Evolutionary conservation across 1,140 invertebrate species (phyloP), one percentile per base, ranked within the genome.

Genomic region (Saxidomus purpurata): DNA sequence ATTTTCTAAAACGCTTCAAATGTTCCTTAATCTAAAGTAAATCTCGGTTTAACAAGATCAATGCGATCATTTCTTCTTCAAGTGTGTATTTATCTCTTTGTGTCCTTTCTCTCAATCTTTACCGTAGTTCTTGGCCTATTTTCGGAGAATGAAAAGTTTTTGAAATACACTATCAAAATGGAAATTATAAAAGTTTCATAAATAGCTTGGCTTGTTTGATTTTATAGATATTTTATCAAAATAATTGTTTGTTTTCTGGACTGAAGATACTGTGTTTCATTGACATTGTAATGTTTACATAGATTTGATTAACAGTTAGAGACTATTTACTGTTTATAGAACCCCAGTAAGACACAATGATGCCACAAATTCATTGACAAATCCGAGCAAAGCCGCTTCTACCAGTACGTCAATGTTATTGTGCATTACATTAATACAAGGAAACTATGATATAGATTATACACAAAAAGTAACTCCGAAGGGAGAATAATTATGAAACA

Each of bases 211-310:
- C 15, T 22, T 71, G 19, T 71, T 71, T 71, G n/a, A 9, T 22
- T 71, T 19, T 25, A 71, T 15, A 11, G 67, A 71, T 71, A 71
- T 40, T 13, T 71, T 71, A 71, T 71, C 67, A 71, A 71, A 71
- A 71, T 71, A 71, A 71, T 71, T 71, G 67, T 71, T 71, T 71
- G 38, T 71, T 71, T 28, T 61, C 22, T 6, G 4, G 59, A 22
- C 59, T 22, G 19, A 61, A 61, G 6, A 61, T 61, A 61, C 19
- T 9, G 4, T 61, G 28, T 28, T 61, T 61, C 43, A 43, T 63
- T 63, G 8, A 28, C 59, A 28, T 19, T 63, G 59, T 9, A 63
- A 28, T 63, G n/a, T 63, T 63, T 63, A 15, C 59, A 9, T 28
- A 63, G 19, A 63, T 63, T 63, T 63, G 59, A 63, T 63, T 63